Percentiles rank a stretch among this genome's conserved stretches.
phyloP scores from a whole-genome alignment of 2,797 vertebrate genomes.

The Orestias chungarensis region DNA sequence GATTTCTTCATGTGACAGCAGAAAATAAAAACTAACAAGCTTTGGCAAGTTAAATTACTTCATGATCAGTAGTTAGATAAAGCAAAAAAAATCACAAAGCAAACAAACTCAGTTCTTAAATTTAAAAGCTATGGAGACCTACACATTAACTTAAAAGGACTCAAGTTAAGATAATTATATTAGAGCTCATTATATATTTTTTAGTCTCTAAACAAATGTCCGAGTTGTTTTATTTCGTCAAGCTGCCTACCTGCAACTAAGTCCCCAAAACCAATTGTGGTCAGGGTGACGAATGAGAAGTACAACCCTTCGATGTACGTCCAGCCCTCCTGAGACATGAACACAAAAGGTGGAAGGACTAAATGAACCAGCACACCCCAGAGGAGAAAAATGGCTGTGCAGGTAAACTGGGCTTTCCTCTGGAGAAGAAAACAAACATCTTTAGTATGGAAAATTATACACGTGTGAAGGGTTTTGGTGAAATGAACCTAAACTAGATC shows the following conservation, averaged over 20 bases:
- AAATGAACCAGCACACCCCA: conserved; percentile 95
- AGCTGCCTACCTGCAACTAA: conserved; percentile 91
- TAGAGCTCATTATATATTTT: not conserved
- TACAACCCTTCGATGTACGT: conserved; percentile 94
- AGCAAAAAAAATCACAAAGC: no score
- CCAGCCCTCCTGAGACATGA: conserved; percentile 98
- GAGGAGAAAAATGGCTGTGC: conserved; percentile 94
- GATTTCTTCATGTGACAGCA: not conserved
- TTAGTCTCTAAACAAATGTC: not conserved
- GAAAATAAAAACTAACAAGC: not conserved
- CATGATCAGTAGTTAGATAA: no score
- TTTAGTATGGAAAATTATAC: conserved; percentile 10
- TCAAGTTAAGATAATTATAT: not conserved
- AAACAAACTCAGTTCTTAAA: not conserved
- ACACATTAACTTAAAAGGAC: not conserved
- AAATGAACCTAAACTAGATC: not conserved
- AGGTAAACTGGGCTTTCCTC: conserved; percentile 96
- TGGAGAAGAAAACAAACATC: conserved; percentile 53
- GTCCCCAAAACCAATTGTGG: conserved; percentile 97
- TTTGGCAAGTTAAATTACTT: not conserved
- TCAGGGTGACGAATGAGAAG: conserved; percentile 98
- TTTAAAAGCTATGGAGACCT: not conserved
- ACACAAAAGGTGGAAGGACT: conserved; percentile 94
- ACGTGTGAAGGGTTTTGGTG: not conserved
- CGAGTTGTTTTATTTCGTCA: not conserved